Evolutionary conservation across 2,113 vertebrate species (phyloP), one percentile per base, ranked within the genome.

Genomic region (Alaudala cheleensis): DNA sequence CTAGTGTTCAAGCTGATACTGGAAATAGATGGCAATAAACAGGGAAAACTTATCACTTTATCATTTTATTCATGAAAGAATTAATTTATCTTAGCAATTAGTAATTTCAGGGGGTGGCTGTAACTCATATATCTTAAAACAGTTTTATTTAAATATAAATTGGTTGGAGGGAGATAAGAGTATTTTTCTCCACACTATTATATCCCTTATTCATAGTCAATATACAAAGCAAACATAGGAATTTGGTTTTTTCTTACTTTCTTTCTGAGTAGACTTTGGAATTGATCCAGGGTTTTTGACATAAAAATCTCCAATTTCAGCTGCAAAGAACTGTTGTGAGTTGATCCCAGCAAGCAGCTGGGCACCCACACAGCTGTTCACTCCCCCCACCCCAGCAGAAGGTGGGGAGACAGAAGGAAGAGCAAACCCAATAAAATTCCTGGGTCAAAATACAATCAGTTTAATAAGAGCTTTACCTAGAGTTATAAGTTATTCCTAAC

Each of bases 1-100:
- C 11, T 37, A 86, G 57, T 87, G 73, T 84, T 91, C 77, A 94
- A 76, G 93, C 69, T 81, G 76, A 86, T 83, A 80, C 61, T 56
- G 42, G 86, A 88, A 95, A 78, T 44, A 49, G 50, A 65, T 92
- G 78, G 64, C 24, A 86, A 88, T 69, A 93, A 94, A 81, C 42
- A 93, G 67, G 33, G 37, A 88, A 83, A 69, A 56, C 31, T 72
- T 96, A 92, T 88, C 80, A 64, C n/a, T 92, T 95, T 93, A 96
- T 86, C 85, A 49, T 51, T 94, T 85, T 73, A 82, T 71, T 72
- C 53, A 76, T 78, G 80, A 92, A 96, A 88, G 89, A 94, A 96
- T 90, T 97, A 92, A 94, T 97, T 96, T 79, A 93, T 97, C 94
- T 93, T 81, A 92, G 45, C 67, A 90, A 86, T 93, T 95, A 97